Base-by-base conservation (phyloP, 2,888 invertebrate species). In the Cetonia aurata region DNA sequence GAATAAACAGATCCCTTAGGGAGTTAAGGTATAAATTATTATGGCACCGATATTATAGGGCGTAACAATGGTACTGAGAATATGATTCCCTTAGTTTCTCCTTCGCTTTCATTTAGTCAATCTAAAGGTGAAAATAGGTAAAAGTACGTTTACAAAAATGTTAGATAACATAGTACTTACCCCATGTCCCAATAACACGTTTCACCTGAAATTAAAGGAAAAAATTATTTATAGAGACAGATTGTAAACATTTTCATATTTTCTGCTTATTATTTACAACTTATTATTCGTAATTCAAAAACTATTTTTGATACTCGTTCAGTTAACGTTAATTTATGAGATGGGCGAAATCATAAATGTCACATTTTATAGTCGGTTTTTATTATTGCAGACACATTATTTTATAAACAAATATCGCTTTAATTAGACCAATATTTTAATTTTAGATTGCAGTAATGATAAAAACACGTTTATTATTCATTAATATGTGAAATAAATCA, bases 301-400 rank as follows among this genome's bases (percentile, higher is more conserved):
- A 33, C 50, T 50, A 41, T 25, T 41, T 65, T 65, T 50, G 50
- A 50, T 50, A 37, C 17, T 31, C 62, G 8, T 17, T 65, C 37
- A 65, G 15, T 65, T 50, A 50, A 48, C 62, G 62, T 17, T 65
- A 65, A 65, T 65, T 65, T 65, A 65, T 37, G 62, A 41, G 50
- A 65, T 65, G 50, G 62, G 15, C 62, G 17, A 65, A 50, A 33
- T 37, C 15, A 50, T 65, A 65, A 65, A 65, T 50, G 62, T 65
- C 62, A 33, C 15, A 50, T 65, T 65, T 65, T 65, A 65, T 65
- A 15, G 37, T 50, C 62, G 41, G 13, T 41, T 65, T 65, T 65
- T 65, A 65, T 52, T 65, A 65, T 41, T 65, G 33, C 10, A 9
- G 3, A 31, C n/a, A 65, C 50, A 46, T 50, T 37, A 37, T 65